These are phyloP conservation scores for Cheilosia urbana DNA, from an alignment of 2,888 invertebrate genomes.

Conservation along the genomic window DNA sequence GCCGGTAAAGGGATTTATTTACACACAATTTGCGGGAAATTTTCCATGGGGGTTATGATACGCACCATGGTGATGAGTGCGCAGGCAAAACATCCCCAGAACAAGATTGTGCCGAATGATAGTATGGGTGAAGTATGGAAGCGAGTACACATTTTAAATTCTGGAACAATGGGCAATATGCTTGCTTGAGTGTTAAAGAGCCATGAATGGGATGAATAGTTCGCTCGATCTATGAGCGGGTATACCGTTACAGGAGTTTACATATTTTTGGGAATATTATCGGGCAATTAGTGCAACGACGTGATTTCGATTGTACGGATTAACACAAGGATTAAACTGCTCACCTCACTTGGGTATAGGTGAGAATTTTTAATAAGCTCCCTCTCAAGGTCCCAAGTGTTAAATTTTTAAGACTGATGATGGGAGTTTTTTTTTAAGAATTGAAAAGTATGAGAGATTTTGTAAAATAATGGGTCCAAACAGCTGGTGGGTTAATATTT, in stretches of 20 bases:
- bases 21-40: conserved; percentile 66
- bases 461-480: too few relatives aligned
- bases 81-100: conserved; percentile 23
- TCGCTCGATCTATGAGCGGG: neutral
- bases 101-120: neutral
- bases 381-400: neutral
- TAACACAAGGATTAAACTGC: conserved; percentile 48
- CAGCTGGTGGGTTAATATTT: too few relatives aligned
- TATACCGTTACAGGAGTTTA: conserved; percentile 21
- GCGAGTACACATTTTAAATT: conserved; percentile 57
- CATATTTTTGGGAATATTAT: conserved; percentile 28
- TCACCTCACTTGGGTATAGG: conserved; percentile 6
- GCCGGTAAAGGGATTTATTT: conserved; percentile 57
- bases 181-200: conserved; percentile 54
- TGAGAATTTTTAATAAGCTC: neutral
- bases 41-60: conserved; percentile 35
- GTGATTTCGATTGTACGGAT: conserved; percentile 19
- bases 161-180: conserved; percentile 43
- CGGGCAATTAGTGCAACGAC: conserved; percentile 30
- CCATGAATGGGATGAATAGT: conserved; percentile 44
- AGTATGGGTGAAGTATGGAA: conserved; percentile 20
- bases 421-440: neutral
- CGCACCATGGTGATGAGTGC: conserved; percentile 26
- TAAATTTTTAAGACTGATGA: neutral
- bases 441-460: too few relatives aligned